A percentile compares a stretch with the other conserved stretches of the same genome.
Evolutionary conservation across 2,888 invertebrate genomes (phyloP).

Genomic region (Nebria brevicollis): DNA sequence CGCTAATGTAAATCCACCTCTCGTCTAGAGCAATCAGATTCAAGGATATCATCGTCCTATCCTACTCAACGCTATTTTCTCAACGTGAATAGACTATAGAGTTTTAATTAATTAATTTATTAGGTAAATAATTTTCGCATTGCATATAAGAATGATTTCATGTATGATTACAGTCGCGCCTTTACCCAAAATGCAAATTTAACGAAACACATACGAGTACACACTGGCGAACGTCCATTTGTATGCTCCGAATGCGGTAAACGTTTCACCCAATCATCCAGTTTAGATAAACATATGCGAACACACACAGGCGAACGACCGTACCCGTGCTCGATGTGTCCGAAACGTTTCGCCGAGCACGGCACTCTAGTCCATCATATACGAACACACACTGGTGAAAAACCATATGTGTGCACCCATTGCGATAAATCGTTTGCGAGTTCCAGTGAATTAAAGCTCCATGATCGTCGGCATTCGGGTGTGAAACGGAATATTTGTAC

Average conservation of each 20-base stretch:
- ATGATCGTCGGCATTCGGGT: conserved; percentile 54
- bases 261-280: conserved; percentile 55
- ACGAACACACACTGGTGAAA: conserved; percentile 54
- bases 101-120: too few species aligned
- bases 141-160: not conserved
- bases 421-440: conserved; percentile 54
- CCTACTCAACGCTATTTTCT: too few species aligned
- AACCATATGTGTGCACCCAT: conserved; percentile 52
- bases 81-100: too few species aligned
- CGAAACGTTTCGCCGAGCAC: conserved; percentile 54
- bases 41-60: too few species aligned
- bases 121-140: too few species aligned
- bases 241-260: conserved; percentile 55
- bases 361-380: conserved; percentile 53
- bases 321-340: conserved; percentile 53
- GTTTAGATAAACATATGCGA: conserved; percentile 54
- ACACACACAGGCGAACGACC: conserved; percentile 54
- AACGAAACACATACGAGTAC: conserved; percentile 55
- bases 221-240: conserved; percentile 56
- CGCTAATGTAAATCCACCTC: too few species aligned
- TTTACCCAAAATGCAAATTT: conserved; percentile 56
- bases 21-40: too few species aligned
- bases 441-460: conserved; percentile 53
- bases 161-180: conserved; percentile 52
- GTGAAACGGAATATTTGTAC: conserved; percentile 53